Conservation (phyloP, 2,113 vertebrate genomes). For the Bombycilla garrulus region DNA sequence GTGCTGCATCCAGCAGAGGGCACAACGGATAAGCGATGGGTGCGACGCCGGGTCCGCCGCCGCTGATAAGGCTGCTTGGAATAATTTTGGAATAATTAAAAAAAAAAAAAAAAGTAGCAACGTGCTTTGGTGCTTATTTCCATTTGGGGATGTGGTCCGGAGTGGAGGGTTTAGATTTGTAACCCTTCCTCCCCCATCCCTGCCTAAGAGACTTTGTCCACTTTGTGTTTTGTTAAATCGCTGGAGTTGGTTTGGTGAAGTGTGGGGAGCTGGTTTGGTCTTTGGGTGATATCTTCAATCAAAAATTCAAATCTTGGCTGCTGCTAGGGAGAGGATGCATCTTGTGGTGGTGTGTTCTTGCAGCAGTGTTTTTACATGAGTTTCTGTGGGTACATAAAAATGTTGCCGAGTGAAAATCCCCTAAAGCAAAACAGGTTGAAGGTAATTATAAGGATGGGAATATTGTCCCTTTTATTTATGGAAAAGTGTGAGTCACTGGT, state of each 20-base stretch:
- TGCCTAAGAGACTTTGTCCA: background rate
- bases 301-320: conserved; percentile 46
- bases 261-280: conserved; percentile 33
- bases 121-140: conserved; percentile 72
- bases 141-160: conserved; percentile 72
- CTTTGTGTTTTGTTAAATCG: conserved; percentile 44
- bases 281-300: conserved; percentile 16
- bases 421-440: background rate
- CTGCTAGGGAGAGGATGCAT: background rate
- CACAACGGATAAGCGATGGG: conserved; percentile 66
- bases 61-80: conserved; percentile 57
- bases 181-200: conserved; percentile 10
- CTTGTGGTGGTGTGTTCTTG: rapidly evolving
- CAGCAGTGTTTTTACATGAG: background rate
- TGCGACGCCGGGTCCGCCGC: background rate
- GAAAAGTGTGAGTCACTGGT: background rate
- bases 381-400: conserved; percentile 44
- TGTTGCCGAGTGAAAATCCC: background rate
- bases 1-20: conserved; percentile 78
- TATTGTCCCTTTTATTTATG: conserved; percentile 17
- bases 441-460: conserved; percentile 1
- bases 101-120: conserved; percentile 75
- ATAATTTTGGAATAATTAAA: too few species aligned
- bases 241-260: conserved; percentile 65
- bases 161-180: conserved; percentile 72